Percentiles rank a stretch among this genome's conserved stretches.
These are phyloP conservation scores for Prolemur simus DNA, from an alignment of 2,113 vertebrate genomes.

Conservation along the genomic window DNA sequence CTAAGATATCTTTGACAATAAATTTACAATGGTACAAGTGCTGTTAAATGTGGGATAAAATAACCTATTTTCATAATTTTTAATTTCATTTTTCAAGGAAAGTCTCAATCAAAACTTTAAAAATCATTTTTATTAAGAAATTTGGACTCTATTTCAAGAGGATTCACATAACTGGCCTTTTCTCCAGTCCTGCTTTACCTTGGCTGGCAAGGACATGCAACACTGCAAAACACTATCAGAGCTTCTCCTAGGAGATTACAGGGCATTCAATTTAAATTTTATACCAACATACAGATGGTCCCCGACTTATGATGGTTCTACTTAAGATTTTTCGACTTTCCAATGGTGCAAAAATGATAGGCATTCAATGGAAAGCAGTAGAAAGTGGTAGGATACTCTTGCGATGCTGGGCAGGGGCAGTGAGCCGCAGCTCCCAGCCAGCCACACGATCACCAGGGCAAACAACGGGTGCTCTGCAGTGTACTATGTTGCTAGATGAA, in stretches of 20 bases:
- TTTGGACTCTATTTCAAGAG: background rate
- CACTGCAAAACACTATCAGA: background rate
- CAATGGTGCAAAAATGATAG: background rate
- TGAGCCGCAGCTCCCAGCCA: background rate
- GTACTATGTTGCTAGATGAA: background rate
- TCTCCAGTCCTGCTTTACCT: background rate
- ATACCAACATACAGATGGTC: background rate
- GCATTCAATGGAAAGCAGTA: background rate
- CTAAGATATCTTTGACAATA: background rate
- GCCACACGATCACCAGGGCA: background rate
- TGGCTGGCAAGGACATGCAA: background rate
- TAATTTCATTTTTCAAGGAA: conserved; percentile 28
- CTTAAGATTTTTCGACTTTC: background rate
- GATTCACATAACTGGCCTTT: background rate
- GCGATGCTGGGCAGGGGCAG: background rate
- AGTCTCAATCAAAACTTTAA: conserved; percentile 29
- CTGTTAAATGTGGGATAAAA: background rate
- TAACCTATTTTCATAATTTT: background rate
- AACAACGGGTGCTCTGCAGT: background rate
- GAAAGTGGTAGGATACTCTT: background rate
- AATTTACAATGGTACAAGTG: background rate
- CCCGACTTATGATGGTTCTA: background rate
- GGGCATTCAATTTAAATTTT: background rate
- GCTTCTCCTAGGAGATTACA: background rate
- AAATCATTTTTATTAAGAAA: background rate